phyloP scores from a whole-genome alignment of 2,888 invertebrate genomes.

The Selenia dentaria region DNA sequence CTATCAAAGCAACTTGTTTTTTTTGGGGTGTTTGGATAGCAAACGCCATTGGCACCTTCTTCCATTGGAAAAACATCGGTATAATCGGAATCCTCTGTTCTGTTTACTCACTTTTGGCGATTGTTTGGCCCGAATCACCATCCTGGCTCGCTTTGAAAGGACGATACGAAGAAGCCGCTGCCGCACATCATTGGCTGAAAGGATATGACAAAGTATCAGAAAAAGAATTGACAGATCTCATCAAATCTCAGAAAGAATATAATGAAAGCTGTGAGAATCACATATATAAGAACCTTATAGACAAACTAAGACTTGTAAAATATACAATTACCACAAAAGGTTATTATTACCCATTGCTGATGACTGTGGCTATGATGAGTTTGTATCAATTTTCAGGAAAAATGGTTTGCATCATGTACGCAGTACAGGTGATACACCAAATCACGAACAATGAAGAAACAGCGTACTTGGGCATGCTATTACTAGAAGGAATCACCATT shows the following conservation, averaged over 20 bases:
- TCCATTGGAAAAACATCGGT: slow-evolving; percentile 46
- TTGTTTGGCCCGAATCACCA: slow-evolving; percentile 50
- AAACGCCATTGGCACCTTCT: slow-evolving; percentile 47
- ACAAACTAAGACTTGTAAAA: background rate
- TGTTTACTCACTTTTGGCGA: slow-evolving; percentile 35
- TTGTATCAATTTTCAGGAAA: slow-evolving; percentile 46
- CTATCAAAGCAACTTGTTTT: slow-evolving; percentile 42
- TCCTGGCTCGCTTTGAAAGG: slow-evolving; percentile 49
- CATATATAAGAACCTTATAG: background rate
- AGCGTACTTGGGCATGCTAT: slow-evolving; percentile 48
- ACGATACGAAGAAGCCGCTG: slow-evolving; percentile 37
- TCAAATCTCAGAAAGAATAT: slow-evolving; percentile 37
- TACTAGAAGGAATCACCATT: slow-evolving; percentile 48
- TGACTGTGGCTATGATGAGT: background rate
- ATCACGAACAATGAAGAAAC: slow-evolving; percentile 37
- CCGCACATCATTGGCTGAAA: slow-evolving; percentile 46
- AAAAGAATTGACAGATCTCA: slow-evolving; percentile 41
- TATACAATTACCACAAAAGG: slow-evolving; percentile 23
- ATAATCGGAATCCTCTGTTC: slow-evolving; percentile 37
- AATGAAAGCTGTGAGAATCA: background rate
- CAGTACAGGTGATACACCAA: slow-evolving; percentile 45
- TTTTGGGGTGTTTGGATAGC: slow-evolving; percentile 47
- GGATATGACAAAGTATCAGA: slow-evolving; percentile 40
- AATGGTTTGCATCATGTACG: slow-evolving; percentile 43
- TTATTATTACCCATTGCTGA: slow-evolving; percentile 35